These are phyloP conservation scores for Plebejus anna DNA, from an alignment of 2,888 invertebrate species.

Conservation along the genomic window DNA sequence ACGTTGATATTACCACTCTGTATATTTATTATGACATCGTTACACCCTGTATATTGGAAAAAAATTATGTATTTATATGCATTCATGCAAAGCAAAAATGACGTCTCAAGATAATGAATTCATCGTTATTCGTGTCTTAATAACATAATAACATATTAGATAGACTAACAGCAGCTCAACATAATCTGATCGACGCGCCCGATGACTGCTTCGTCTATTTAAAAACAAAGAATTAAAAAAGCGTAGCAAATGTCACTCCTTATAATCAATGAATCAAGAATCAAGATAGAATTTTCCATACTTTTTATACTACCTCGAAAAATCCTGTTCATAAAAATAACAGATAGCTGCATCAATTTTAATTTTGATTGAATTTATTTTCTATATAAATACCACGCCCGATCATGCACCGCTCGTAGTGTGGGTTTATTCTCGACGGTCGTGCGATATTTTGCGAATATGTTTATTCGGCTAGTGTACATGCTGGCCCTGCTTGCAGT, in stretches of 20 bases:
- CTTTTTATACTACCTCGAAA: neutral
- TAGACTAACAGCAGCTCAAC: neutral
- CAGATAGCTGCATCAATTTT: slow-evolving; percentile 13
- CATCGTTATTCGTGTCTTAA: neutral
- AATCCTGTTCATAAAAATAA: neutral
- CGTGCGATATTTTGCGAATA: neutral
- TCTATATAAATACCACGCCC: slow-evolving; percentile 19
- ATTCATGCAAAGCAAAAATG: neutral
- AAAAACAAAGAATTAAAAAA: neutral
- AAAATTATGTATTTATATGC: neutral
- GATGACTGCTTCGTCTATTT: neutral
- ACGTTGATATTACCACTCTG: neutral
- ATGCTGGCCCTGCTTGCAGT: neutral
- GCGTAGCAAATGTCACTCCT: slow-evolving; percentile 7
- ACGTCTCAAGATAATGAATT: neutral
- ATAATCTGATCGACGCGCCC: neutral
- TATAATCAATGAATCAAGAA: neutral
- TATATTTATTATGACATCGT: neutral
- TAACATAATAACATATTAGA: neutral
- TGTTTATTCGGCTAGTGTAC: slow-evolving; percentile 1
- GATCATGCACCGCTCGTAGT: slow-evolving; percentile 13
- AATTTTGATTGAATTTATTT: slow-evolving; percentile 6
- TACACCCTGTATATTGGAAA: neutral
- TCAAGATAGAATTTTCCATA: neutral
- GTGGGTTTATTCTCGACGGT: neutral